Evolutionary conservation across 2,113 vertebrate genomes (phyloP).

Genomic region (Scatophagus argus): DNA sequence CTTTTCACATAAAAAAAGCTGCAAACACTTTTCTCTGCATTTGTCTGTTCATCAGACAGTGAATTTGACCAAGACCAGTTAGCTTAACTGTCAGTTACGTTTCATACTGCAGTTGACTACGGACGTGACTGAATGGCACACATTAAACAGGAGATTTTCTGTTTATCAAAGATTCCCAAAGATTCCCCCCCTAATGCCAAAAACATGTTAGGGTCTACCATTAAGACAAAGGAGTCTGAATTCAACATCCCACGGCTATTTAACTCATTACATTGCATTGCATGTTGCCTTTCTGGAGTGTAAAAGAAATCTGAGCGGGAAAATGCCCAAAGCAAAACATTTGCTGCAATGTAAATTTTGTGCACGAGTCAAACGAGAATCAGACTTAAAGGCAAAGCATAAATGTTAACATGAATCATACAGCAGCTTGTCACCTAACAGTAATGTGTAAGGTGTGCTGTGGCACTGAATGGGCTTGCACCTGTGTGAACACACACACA

Average conservation of each 20-base stretch:
- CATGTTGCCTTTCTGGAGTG: neutral
- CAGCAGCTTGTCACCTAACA: constrained; percentile 1
- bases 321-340: constrained; percentile 20
- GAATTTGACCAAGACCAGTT: neutral
- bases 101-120: neutral
- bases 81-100: neutral
- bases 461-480: constrained; percentile 6
- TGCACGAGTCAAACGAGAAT: constrained; percentile 1
- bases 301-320: constrained; percentile 2
- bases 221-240: neutral
- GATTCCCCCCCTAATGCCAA: neutral
- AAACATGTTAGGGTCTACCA: neutral
- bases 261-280: neutral
- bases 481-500: constrained; percentile 23
- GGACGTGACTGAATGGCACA: neutral
- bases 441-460: neutral
- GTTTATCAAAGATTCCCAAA: neutral
- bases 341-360: neutral
- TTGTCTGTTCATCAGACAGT: neutral
- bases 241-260: neutral
- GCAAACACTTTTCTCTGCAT: neutral
- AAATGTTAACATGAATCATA: constrained; percentile 1
- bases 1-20: neutral
- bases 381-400: neutral
- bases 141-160: neutral